Conservation (phyloP, 2,888 invertebrate genomes). For the Yponomeuta sedellus region DNA sequence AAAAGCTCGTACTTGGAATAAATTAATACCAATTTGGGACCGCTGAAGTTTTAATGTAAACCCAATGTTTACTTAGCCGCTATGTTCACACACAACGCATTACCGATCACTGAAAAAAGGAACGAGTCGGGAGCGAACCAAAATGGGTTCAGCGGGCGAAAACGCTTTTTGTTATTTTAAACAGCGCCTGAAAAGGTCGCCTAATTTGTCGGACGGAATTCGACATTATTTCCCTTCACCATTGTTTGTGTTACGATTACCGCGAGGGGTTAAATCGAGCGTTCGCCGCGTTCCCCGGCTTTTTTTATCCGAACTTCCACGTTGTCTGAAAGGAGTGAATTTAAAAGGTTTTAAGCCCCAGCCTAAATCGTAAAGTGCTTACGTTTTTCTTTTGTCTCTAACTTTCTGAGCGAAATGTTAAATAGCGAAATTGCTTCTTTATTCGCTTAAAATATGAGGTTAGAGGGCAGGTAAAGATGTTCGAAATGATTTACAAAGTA, state of each 20-base stretch:
- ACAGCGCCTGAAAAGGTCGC: constrained; percentile 61
- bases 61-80: too few species aligned
- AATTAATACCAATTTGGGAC: too few species aligned
- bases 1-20: too few species aligned
- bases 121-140: neutral
- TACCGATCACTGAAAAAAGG: neutral
- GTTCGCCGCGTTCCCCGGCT: constrained; percentile 48
- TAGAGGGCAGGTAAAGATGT: too few species aligned
- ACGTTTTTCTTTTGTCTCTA: constrained; percentile 45
- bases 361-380: constrained; percentile 61
- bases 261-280: constrained; percentile 66
- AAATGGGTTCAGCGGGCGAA: constrained; percentile 16
- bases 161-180: constrained; percentile 54
- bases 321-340: constrained; percentile 55
- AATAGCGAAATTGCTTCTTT: neutral
- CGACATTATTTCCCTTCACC: constrained; percentile 64
- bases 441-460: neutral
- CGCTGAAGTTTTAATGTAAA: too few species aligned
- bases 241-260: constrained; percentile 73
- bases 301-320: constrained; percentile 63
- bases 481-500: too few species aligned
- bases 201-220: constrained; percentile 72
- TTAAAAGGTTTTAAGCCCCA: constrained; percentile 60
- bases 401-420: constrained; percentile 17
- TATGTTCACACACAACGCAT: too few species aligned